These are phyloP conservation scores for Motacilla alba DNA, from an alignment of 2,113 vertebrate genomes.

Conservation along the genomic window DNA sequence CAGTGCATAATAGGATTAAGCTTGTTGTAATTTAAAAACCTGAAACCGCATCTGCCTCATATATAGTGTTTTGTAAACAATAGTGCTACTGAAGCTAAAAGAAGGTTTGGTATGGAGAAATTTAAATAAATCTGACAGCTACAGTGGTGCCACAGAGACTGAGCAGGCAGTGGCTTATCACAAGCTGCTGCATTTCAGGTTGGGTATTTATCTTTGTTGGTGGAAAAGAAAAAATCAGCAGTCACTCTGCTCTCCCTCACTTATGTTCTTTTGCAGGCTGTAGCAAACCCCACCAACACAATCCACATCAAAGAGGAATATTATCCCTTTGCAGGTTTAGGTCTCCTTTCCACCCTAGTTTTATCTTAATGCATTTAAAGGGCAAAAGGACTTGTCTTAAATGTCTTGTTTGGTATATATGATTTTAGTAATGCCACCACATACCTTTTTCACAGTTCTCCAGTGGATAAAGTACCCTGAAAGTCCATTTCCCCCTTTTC, in stretches of 20 bases:
- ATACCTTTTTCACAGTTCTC: background rate
- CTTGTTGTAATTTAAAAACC: background rate
- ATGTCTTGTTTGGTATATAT: background rate
- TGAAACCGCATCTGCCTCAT: background rate
- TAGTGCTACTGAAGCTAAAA: background rate
- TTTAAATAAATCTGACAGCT: background rate
- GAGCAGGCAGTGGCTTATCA: background rate
- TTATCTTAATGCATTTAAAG: background rate
- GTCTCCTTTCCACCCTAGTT: background rate
- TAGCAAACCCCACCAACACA: background rate
- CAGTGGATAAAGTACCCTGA: background rate
- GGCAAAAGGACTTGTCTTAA: background rate
- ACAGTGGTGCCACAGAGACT: background rate
- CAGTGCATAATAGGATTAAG: background rate
- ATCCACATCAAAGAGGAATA: background rate
- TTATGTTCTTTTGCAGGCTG: background rate
- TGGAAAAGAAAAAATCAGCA: background rate
- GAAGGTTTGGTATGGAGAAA: background rate
- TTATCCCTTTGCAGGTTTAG: background rate
- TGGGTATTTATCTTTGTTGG: background rate
- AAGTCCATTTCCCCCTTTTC: background rate
- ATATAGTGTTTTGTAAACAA: background rate
- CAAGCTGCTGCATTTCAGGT: background rate
- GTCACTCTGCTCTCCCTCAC: background rate
- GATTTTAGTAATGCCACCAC: background rate